A percentile compares a stretch with the other conserved stretches of the same genome.
Conservation (phyloP, 2,888 invertebrate genomes). For the Standfussiana lucernea region DNA sequence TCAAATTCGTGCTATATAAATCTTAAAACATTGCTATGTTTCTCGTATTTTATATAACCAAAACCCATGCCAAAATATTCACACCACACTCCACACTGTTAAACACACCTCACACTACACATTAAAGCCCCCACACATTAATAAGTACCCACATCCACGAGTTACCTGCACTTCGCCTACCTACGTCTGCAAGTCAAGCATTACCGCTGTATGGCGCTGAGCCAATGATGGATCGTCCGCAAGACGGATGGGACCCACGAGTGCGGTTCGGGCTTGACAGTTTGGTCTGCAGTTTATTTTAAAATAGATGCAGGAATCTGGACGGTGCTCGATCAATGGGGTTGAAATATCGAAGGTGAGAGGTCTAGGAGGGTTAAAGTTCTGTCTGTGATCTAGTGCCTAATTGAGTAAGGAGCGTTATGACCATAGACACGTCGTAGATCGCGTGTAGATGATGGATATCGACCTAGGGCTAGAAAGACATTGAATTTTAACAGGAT, state of each 20-base stretch:
- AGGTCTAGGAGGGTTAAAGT: not conserved
- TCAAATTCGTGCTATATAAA: not conserved
- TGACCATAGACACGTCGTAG: not conserved
- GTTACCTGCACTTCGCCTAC: constrained; percentile 29
- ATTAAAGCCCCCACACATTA: constrained; percentile 12
- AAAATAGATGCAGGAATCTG: constrained; percentile 61
- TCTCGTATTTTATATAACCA: not conserved
- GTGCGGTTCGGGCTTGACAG: constrained; percentile 44
- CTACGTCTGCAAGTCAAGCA: constrained; percentile 43
- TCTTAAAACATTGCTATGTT: not conserved
- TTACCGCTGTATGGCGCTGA: constrained; percentile 53
- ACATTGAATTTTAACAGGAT: not conserved
- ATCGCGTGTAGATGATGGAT: not conserved
- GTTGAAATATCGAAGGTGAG: constrained; percentile 23
- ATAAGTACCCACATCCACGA: not conserved
- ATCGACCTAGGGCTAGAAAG: not conserved
- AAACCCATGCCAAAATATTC: not conserved
- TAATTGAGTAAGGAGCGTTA: not conserved
- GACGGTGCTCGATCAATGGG: constrained; percentile 40
- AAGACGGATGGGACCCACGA: constrained; percentile 67
- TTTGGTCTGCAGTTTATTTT: constrained; percentile 48
- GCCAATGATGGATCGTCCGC: constrained; percentile 65
- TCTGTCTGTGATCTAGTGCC: not conserved
- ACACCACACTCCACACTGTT: not conserved
- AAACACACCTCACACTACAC: constrained; percentile 1